phyloP scores from a whole-genome alignment of 2,888 invertebrate species.

The Eupelmus urozonus region DNA sequence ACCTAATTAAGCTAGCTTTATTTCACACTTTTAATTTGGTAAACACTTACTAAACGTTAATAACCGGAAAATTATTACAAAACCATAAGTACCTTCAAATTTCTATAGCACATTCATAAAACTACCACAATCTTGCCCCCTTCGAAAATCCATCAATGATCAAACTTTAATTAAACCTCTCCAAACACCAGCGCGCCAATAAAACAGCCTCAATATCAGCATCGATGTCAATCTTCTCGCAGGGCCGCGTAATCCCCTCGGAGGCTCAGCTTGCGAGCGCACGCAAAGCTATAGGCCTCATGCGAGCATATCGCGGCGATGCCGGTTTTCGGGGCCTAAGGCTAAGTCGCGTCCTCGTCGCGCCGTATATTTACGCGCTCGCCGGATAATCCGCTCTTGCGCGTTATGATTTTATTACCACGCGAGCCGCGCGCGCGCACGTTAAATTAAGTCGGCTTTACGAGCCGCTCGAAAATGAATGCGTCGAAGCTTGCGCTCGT shows the following conservation, averaged over 20 bases:
- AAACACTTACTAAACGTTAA: too few species aligned
- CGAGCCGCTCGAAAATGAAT: conserved; percentile 61
- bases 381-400: conserved; percentile 56
- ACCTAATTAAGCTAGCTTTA: too few species aligned
- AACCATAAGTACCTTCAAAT: too few species aligned
- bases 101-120: too few species aligned
- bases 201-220: conserved; percentile 16
- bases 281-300: not conserved
- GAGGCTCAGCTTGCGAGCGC: not conserved
- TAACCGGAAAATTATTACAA: too few species aligned
- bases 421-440: conserved; percentile 59
- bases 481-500: too few species aligned
- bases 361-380: conserved; percentile 30
- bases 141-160: too few species aligned
- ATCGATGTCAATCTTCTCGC: not conserved
- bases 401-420: conserved; percentile 61
- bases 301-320: too few species aligned
- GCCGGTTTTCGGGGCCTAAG: conserved; percentile 30
- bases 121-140: too few species aligned
- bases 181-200: too few species aligned
- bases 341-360: conserved; percentile 22
- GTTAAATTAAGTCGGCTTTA: conserved; percentile 74
- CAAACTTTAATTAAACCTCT: too few species aligned
- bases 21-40: too few species aligned
- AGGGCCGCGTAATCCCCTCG: conserved; percentile 5